Evolutionary conservation across 2,888 invertebrate genomes (phyloP).

Genomic region (Capitulum mitella): DNA sequence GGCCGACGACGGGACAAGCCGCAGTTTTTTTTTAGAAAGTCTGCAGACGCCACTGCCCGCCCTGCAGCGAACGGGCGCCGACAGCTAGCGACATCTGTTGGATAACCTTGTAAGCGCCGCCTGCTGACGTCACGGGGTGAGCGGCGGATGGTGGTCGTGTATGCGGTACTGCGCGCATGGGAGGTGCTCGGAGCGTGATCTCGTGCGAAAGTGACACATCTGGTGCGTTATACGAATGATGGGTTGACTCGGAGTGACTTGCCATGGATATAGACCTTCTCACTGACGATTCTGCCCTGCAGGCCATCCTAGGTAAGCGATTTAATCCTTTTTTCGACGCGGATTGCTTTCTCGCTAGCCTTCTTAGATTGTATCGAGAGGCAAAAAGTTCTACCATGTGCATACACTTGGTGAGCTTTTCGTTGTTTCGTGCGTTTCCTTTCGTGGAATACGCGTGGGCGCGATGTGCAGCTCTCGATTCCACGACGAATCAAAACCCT

Average conservation of each 20-base stretch:
- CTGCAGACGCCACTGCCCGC: not conserved
- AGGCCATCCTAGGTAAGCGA: conserved; percentile 2
- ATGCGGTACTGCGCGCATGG: not conserved
- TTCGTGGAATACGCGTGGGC: too few relatives aligned
- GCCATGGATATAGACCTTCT: conserved; percentile 9
- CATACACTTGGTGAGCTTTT: too few relatives aligned
- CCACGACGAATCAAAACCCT: too few relatives aligned
- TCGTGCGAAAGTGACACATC: not conserved
- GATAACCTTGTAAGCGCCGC: conserved; percentile 1
- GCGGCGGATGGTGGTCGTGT: not conserved
- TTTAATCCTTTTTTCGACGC: too few relatives aligned
- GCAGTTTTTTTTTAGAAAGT: not conserved
- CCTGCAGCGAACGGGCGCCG: not conserved
- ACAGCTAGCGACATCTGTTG: not conserved
- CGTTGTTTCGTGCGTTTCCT: too few relatives aligned
- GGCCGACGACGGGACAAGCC: not conserved
- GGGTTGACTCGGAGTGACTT: not conserved
- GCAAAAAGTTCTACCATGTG: too few relatives aligned
- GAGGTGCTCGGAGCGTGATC: not conserved
- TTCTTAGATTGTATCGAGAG: too few relatives aligned
- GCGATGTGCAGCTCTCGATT: too few relatives aligned
- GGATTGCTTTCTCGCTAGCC: too few relatives aligned
- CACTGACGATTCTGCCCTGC: not conserved
- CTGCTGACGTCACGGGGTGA: not conserved
- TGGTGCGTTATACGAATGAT: not conserved